Conservation (phyloP, 1,140 invertebrate genomes). For the Phortica variegata region DNA sequence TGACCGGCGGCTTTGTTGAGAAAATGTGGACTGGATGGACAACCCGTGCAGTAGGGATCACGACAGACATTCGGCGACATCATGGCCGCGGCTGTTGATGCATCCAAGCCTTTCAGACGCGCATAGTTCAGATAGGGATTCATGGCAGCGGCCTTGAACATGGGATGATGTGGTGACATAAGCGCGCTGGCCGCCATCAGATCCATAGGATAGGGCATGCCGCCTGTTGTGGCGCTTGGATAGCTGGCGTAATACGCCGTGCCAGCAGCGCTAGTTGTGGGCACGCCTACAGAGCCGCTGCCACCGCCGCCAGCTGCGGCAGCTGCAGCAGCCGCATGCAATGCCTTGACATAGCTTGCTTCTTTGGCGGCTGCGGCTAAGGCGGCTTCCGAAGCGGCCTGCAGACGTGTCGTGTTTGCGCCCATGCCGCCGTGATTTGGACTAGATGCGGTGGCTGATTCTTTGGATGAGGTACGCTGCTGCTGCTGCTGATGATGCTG, state of each 20-base stretch:
- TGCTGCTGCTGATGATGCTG: slow-evolving; percentile 25
- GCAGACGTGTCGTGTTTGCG: no score
- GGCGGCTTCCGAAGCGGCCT: slow-evolving; percentile 31
- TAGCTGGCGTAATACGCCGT: slow-evolving; percentile 40
- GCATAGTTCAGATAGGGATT: slow-evolving; percentile 74
- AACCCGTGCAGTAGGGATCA: slow-evolving; percentile 90
- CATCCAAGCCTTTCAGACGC: slow-evolving; percentile 65
- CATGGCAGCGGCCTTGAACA: slow-evolving; percentile 65
- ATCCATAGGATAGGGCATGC: slow-evolving; percentile 68
- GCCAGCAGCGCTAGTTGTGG: slow-evolving; percentile 28
- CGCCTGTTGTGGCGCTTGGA: slow-evolving; percentile 59
- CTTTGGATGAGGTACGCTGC: no score
- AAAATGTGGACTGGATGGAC: slow-evolving; percentile 80
- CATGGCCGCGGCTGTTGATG: slow-evolving; percentile 50
- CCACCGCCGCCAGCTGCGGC: slow-evolving; percentile 60
- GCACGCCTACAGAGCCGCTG: slow-evolving; percentile 58
- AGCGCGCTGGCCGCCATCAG: slow-evolving; percentile 70
- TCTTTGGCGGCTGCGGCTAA: slow-evolving; percentile 45
- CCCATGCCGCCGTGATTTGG: no score
- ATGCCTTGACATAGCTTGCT: slow-evolving; percentile 52
- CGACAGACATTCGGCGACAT: slow-evolving; percentile 74
- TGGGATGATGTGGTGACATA: slow-evolving; percentile 71
- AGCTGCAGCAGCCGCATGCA: slow-evolving; percentile 60
- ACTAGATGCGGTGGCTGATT: slow-evolving; percentile 21
- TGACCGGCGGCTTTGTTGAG: slow-evolving; percentile 62